Conservation (phyloP, 2,888 invertebrate genomes). For the Limnephilus rhombicus region DNA sequence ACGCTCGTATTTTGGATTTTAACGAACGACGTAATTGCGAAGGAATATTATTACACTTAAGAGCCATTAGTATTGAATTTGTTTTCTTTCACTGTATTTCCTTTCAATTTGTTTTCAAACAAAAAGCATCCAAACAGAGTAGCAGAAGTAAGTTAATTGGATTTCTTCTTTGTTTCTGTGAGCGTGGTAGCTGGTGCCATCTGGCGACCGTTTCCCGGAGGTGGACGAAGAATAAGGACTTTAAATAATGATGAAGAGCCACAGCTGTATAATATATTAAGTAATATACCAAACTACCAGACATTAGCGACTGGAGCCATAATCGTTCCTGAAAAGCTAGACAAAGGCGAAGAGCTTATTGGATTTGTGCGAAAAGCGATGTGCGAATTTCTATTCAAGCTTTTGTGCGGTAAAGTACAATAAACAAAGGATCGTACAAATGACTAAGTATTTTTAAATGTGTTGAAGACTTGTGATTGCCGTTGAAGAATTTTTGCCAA, state of each 20-base stretch:
- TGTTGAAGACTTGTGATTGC: background rate
- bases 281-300: background rate
- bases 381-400: background rate
- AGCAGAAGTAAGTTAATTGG: slow-evolving; percentile 49
- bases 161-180: slow-evolving; percentile 42
- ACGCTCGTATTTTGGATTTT: slow-evolving; percentile 37
- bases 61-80: slow-evolving; percentile 47
- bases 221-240: background rate
- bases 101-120: slow-evolving; percentile 45
- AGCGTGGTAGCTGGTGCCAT: slow-evolving; percentile 51
- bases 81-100: slow-evolving; percentile 49
- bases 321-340: background rate
- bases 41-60: slow-evolving; percentile 39
- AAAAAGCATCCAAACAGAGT: slow-evolving; percentile 46
- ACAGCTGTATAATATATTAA: background rate
- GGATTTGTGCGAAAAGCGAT: background rate
- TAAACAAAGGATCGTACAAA: background rate
- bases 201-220: slow-evolving; percentile 27
- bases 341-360: background rate
- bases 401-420: background rate
- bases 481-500: background rate
- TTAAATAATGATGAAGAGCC: background rate
- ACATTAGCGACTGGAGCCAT: background rate
- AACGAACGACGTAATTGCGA: slow-evolving; percentile 47
- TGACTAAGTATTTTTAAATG: background rate